These are phyloP conservation scores for Porites lutea DNA, from an alignment of 64 coral and sea anemone species.

Conservation along the genomic window DNA sequence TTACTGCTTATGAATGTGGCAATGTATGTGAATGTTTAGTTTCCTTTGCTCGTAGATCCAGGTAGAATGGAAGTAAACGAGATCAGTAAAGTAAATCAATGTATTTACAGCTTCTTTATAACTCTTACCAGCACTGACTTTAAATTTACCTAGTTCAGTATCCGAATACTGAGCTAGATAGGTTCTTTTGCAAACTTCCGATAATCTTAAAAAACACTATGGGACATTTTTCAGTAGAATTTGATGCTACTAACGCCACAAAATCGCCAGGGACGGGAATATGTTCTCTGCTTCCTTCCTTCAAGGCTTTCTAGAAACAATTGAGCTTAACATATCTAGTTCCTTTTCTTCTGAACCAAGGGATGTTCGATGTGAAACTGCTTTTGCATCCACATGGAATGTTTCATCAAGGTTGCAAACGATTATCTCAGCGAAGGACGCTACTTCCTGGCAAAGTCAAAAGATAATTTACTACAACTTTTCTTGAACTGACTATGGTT, in stretches of 20 bases:
- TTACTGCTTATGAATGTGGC: too few species aligned
- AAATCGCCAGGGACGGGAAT: neutral
- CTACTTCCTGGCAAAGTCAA: neutral
- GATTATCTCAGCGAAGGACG: neutral
- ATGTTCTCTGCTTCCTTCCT: neutral
- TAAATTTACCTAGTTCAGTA: neutral
- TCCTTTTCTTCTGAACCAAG: neutral
- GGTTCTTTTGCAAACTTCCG: neutral
- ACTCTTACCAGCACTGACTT: conserved; percentile 11
- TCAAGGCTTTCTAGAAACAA: neutral
- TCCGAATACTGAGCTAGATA: neutral
- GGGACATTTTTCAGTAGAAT: neutral
- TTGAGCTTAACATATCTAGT: neutral
- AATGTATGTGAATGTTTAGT: neutral
- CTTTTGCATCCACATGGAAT: too few species aligned
- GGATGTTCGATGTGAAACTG: too few species aligned
- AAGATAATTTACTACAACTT: neutral
- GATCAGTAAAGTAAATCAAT: neutral
- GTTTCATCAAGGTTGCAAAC: neutral
- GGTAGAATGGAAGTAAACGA: neutral
- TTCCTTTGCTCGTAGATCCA: neutral
- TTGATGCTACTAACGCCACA: neutral
- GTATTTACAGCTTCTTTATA: neutral
- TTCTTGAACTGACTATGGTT: neutral
- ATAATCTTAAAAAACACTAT: conserved; percentile 5